These are phyloP conservation scores for Apamea monoglypha DNA, from an alignment of 2,888 invertebrate genomes.

Conservation along the genomic window DNA sequence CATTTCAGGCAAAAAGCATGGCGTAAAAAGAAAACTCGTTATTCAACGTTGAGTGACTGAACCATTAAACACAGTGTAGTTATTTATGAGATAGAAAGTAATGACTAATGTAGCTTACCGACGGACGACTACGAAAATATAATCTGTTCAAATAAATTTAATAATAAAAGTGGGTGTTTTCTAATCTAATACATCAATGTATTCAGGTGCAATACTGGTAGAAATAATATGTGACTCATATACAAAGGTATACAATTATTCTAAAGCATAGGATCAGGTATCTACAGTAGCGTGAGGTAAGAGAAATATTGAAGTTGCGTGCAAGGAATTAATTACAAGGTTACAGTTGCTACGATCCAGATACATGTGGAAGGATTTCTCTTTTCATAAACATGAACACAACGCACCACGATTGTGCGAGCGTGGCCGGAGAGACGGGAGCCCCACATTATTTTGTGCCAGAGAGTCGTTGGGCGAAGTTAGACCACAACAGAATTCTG, in stretches of 20 bases:
- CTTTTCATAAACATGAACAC: conserved; percentile 90
- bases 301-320: conserved; percentile 73
- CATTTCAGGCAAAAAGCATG: conserved; percentile 74
- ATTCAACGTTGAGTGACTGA: conserved; percentile 37
- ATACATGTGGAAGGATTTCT: conserved; percentile 81
- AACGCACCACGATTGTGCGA: conserved; percentile 92
- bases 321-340: conserved; percentile 78
- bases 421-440: conserved; percentile 88
- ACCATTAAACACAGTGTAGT: conserved; percentile 43
- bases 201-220: conserved; percentile 73
- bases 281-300: conserved; percentile 78
- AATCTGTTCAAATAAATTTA: conserved; percentile 37
- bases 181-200: conserved; percentile 64
- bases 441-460: conserved; percentile 91
- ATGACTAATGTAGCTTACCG: conserved; percentile 32
- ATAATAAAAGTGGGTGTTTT: conserved; percentile 54
- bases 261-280: conserved; percentile 75
- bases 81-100: conserved; percentile 40
- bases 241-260: conserved; percentile 63
- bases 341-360: conserved; percentile 75
- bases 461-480: conserved; percentile 94
- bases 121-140: conserved; percentile 29
- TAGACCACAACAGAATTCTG: conserved; percentile 97
- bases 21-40: conserved; percentile 60
- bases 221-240: conserved; percentile 64